Evolutionary conservation across 2,797 vertebrate genomes (phyloP).

Genomic region (Tachyglossus aculeatus): DNA sequence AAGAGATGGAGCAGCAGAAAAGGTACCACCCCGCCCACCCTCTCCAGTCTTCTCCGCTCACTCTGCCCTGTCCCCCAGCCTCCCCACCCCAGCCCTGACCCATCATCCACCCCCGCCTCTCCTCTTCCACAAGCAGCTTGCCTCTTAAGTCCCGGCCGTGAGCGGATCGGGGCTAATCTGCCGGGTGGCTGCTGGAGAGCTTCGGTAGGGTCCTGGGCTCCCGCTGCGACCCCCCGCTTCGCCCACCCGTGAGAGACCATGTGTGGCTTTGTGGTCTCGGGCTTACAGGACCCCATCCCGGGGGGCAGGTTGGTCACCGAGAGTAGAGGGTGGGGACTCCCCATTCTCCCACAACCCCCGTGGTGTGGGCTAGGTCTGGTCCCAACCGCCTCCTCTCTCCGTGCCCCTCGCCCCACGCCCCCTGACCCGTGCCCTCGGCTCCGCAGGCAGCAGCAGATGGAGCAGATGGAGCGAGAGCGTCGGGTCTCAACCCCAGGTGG

Average conservation of each 20-base stretch:
- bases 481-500: constrained; percentile 58
- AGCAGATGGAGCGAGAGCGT: constrained; percentile 47
- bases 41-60: no score
- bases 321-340: no score
- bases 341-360: no score
- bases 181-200: not conserved
- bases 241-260: not conserved
- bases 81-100: not conserved
- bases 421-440: not conserved
- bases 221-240: not conserved
- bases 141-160: not conserved
- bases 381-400: not conserved
- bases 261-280: constrained; percentile 15
- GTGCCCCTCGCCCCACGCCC: not conserved
- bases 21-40: constrained; percentile 70
- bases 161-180: not conserved
- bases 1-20: constrained; percentile 86
- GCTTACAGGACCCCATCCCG: not conserved
- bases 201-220: not conserved
- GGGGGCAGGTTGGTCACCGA: no score
- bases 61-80: not conserved
- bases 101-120: not conserved
- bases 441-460: constrained; percentile 38
- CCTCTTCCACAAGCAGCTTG: no score
- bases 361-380: no score